Base-by-base conservation (phyloP, 2,797 vertebrate species). In the Myiotriccus ornatus region DNA sequence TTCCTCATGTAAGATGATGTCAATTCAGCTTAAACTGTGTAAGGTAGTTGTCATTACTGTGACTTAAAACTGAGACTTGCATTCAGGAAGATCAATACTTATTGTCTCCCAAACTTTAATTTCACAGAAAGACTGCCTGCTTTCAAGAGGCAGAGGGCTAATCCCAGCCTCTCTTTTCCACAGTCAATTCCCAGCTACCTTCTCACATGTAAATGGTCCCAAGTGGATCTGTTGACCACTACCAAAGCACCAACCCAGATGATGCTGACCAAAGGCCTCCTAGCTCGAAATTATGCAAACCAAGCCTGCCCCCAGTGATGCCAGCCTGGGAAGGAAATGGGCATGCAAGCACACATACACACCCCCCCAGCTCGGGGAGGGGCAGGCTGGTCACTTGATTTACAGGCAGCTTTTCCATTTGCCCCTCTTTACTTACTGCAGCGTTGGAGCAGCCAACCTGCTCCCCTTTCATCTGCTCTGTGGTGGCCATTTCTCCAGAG, bases 401-500 rank as follows among this genome's bases (percentile, higher is more conserved):
- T 79, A 65, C 71, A 63, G 77, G 70, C 52, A 82, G 94, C 68
- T 84, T 55, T 93, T 84, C 88, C 73, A 84, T 88, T 87, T 87
- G 94, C 80, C 85, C 94, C 77, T 69, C 63, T 88, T 74, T 28
- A 60, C 81, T 79, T 77, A 93, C 60, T 43, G 67, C 69, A 70
- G 80, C 1, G 0, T 37, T 77, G 1, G 0, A 90, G 60, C 64
- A 94, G 81, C 52, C 79, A 94, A 70, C 87, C 55, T 14, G 10
- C 84, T 93, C 90, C 87, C 93, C 62, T 95, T 96, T 95, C 70
- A 59, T 65, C 64, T 19, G 85, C 95, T 59, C 96, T 28, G 60
- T 39, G 7, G 96, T 94, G 81, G 85, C 84, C 84, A 23, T 94
- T 95, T 90, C 90, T 96, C 87, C 67, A 46, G 93, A 91, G 88